A percentile compares a stretch with the other conserved stretches of the same genome.
phyloP scores from a whole-genome alignment of 2,797 vertebrate genomes.

The Mus minutoides region DNA sequence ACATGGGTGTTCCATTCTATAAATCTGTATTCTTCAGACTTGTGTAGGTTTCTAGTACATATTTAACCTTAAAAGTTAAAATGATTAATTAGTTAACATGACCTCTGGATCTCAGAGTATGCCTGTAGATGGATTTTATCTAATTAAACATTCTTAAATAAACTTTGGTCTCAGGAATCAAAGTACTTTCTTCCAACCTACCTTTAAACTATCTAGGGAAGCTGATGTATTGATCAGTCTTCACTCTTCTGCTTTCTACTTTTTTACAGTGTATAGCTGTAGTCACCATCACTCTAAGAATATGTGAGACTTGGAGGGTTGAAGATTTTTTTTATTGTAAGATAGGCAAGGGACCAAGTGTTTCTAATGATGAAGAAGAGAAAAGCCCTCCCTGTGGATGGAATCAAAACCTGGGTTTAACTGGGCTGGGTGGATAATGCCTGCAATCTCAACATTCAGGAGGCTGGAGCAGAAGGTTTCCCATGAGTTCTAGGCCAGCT shows the following conservation, averaged over 20 bases:
- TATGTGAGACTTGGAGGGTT: background rate
- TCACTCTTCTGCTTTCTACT: background rate
- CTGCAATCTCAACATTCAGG: background rate
- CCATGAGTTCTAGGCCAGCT: background rate
- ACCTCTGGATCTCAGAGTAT: background rate
- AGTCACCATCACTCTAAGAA: background rate
- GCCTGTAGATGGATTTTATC: background rate
- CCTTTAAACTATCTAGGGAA: background rate
- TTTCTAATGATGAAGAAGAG: background rate
- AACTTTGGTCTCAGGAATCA: background rate
- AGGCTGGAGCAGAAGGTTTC: background rate
- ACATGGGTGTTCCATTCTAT: background rate
- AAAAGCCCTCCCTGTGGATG: background rate
- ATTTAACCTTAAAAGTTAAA: slow-evolving; percentile 5
- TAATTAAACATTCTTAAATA: background rate
- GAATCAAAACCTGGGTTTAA: background rate
- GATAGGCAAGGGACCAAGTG: background rate
- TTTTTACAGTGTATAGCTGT: background rate
- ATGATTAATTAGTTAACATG: background rate
- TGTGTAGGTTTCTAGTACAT: background rate
- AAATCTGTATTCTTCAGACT: background rate
- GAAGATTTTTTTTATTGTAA: background rate
- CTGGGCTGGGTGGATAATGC: background rate
- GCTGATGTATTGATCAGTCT: background rate
- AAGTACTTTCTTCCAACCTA: background rate